Evolutionary conservation across 2,888 invertebrate genomes (phyloP).

Genomic region (Leptinotarsa peninsularis): DNA sequence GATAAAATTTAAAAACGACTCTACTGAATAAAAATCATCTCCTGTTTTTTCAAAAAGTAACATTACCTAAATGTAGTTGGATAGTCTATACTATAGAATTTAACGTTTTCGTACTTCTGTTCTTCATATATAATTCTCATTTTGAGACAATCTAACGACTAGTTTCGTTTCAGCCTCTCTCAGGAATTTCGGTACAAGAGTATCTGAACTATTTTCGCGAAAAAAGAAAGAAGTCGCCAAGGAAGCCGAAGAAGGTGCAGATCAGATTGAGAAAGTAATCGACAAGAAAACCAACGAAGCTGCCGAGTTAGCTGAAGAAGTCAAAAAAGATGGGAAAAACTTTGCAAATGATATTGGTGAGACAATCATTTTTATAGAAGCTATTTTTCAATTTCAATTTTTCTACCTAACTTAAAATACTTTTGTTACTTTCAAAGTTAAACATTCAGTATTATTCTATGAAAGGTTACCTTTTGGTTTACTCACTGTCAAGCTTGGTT

Average conservation of each 20-base stretch:
- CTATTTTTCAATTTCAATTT: neutral
- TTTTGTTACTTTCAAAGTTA: neutral
- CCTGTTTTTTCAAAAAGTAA: no score
- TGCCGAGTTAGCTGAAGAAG: conserved; percentile 73
- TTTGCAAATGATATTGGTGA: conserved; percentile 69
- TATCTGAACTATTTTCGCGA: conserved; percentile 75
- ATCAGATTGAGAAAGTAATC: conserved; percentile 46
- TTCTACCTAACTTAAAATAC: neutral
- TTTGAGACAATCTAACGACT: neutral
- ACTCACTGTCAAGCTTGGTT: no score
- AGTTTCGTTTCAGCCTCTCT: conserved; percentile 71
- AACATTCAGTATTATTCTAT: no score
- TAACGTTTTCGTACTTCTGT: no score
- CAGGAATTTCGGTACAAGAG: conserved; percentile 79
- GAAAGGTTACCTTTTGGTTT: no score
- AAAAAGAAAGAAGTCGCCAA: conserved; percentile 80
- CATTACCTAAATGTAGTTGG: no score
- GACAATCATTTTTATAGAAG: neutral
- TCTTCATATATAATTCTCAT: neutral
- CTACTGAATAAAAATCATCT: no score
- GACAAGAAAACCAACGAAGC: conserved; percentile 60
- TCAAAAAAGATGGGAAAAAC: conserved; percentile 69
- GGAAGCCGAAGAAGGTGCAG: conserved; percentile 72
- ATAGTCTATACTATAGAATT: no score
- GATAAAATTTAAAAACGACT: no score